Evolutionary conservation across 2,888 invertebrate genomes (phyloP).

Genomic region (Portevinia maculata): DNA sequence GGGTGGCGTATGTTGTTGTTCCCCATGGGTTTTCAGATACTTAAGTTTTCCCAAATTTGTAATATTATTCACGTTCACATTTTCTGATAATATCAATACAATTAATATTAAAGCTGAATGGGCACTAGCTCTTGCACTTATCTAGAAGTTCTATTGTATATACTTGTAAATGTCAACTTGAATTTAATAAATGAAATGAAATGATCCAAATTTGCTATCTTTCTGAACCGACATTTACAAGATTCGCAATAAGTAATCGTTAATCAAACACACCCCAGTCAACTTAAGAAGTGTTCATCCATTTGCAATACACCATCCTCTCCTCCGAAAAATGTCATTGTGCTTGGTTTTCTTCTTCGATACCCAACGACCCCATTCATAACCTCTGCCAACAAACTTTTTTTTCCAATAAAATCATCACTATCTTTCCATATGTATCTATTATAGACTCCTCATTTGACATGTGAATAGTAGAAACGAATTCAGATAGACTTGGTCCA

Average conservation of each 20-base stretch:
- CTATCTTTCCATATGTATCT: constrained; percentile 5
- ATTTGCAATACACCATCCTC: constrained; percentile 43
- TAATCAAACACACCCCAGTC: constrained; percentile 34
- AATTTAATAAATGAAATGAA: too few relatives aligned
- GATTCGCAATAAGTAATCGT: constrained; percentile 33
- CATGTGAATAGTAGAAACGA: constrained; percentile 50
- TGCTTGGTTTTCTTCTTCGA: constrained; percentile 5
- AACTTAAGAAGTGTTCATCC: not conserved
- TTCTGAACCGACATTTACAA: constrained; percentile 31
- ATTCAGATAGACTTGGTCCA: constrained; percentile 37
- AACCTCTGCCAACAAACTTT: constrained; percentile 42
- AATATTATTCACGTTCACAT: too few relatives aligned
- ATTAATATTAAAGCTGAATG: too few relatives aligned
- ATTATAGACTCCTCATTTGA: constrained; percentile 33
- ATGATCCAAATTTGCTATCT: constrained; percentile 6
- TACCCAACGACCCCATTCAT: constrained; percentile 35
- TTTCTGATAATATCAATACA: too few relatives aligned
- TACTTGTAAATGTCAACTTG: too few relatives aligned
- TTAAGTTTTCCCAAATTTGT: too few relatives aligned
- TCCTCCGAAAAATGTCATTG: constrained; percentile 40
- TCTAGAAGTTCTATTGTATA: too few relatives aligned
- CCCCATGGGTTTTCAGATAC: too few relatives aligned
- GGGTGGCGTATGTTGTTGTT: too few relatives aligned
- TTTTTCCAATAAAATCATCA: constrained; percentile 35
- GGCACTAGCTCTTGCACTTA: too few relatives aligned